Evolutionary conservation across 2,113 vertebrate species (phyloP), one percentile per base, ranked within the genome.

Genomic region (Elephas maximus): DNA sequence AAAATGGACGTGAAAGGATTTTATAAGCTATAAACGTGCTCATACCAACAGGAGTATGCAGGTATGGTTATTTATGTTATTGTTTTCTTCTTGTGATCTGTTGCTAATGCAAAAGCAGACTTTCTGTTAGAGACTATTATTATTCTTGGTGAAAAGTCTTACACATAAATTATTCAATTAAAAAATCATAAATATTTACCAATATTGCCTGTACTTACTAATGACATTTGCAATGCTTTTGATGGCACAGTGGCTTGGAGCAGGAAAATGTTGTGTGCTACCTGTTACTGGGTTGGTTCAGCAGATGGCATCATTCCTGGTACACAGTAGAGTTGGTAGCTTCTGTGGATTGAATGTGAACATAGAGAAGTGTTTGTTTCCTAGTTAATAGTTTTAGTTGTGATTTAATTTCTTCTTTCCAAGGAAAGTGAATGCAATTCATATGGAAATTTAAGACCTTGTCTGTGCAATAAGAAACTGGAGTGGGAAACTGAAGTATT

Each of bases 401-500:
- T 76, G 33, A 95, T 89, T 92, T 96, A 62, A 93, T 93, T 87
- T 93, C 83, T 91, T 94, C 57, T 74, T 57, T 80, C 7, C 33
- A 74, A 87, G 24, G 26, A 33, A 92, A 93, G 17, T 60, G 69
- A 96, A 80, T 78, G 23, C 77, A 53, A 89, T 83, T 44, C 44
- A 51, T 63, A 83, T 91, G 48, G 83, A 83, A 92, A 95, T 82
- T 90, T 94, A 89, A 77, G 65, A 73, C 69, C 24, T 9, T 67
- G 37, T 88, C 21, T 81, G 17, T 88, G 23, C 33, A 74, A 11
- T 69, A 78, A 73, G 51, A 97, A 81, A 77, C 30, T 77, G 18
- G 6, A 86, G 10, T 88, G 8, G 6, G 41, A 95, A 90, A 93
- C 23, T 62, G 84, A 97, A 93, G 4, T 62, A 86, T 79, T 90